These are phyloP conservation scores for Perizoma flavofasciatum DNA, from an alignment of 2,888 invertebrate genomes.

Conservation along the genomic window DNA sequence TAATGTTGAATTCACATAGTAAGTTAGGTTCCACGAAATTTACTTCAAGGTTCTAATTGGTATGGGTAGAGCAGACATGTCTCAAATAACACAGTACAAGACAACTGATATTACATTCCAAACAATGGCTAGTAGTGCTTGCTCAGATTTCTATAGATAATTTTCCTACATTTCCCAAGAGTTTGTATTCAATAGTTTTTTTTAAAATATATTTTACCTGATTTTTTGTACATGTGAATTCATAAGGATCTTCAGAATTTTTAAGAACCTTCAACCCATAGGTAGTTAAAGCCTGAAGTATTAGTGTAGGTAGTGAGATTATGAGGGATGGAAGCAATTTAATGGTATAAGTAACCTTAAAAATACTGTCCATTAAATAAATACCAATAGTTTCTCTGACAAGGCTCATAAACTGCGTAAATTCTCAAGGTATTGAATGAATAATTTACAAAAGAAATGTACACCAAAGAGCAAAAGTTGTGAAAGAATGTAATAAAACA, in stretches of 20 bases:
- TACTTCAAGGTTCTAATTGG: constrained; percentile 1
- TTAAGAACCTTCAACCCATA: constrained; percentile 16
- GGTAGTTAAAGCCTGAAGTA: constrained; percentile 13
- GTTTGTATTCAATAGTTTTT: constrained; percentile 1
- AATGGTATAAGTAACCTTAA: constrained; percentile 12
- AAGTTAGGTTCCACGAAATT: constrained; percentile 1
- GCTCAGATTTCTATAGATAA: constrained; percentile 10
- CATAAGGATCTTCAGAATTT: constrained; percentile 1
- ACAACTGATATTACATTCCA: constrained; percentile 8
- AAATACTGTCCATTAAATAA: constrained; percentile 10
- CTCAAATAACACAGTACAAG: constrained; percentile 14
- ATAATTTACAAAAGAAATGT: too few species aligned
- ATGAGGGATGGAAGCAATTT: constrained; percentile 18
- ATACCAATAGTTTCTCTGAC: constrained; percentile 5
- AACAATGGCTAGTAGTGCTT: constrained; percentile 16
- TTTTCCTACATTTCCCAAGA: neutral
- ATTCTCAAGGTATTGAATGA: neutral
- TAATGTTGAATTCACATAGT: neutral
- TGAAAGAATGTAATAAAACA: too few species aligned
- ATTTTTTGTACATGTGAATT: constrained; percentile 1
- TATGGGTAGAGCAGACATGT: constrained; percentile 13
- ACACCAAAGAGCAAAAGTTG: too few species aligned
- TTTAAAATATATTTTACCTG: neutral
- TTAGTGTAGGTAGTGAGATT: constrained; percentile 14
- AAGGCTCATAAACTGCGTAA: constrained; percentile 6